Conservation (phyloP, 2,888 invertebrate species). For the Crepidodera aurea region DNA sequence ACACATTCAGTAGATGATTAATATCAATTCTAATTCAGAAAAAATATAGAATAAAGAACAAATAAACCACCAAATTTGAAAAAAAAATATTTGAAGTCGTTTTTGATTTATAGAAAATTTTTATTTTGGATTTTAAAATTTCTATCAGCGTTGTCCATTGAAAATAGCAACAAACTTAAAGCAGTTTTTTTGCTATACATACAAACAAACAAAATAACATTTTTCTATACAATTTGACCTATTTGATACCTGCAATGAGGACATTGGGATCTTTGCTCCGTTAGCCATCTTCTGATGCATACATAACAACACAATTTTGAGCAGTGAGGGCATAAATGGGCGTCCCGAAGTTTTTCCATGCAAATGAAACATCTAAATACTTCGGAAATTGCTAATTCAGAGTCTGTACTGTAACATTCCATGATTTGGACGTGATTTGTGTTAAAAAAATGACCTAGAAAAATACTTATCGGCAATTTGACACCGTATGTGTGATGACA, state of each 20-base stretch:
- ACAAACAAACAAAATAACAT: too few relatives aligned
- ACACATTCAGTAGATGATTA: too few relatives aligned
- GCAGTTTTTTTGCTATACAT: too few relatives aligned
- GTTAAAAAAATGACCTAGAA: conserved; percentile 24
- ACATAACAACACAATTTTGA: conserved; percentile 93
- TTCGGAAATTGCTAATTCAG: conserved; percentile 77
- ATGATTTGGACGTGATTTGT: conserved; percentile 43
- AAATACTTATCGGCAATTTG: conserved; percentile 31
- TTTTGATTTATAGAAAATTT: too few relatives aligned
- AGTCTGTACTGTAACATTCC: conserved; percentile 54
- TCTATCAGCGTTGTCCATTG: too few relatives aligned
- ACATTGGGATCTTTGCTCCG: conserved; percentile 91
- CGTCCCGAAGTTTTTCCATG: conserved; percentile 94
- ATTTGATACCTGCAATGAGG: conserved; percentile 85
- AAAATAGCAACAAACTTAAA: too few relatives aligned
- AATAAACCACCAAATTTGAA: too few relatives aligned
- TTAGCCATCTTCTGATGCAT: conserved; percentile 91
- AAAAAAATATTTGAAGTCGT: too few relatives aligned
- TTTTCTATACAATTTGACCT: too few relatives aligned
- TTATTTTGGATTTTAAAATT: too few relatives aligned
- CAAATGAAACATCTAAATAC: conserved; percentile 96
- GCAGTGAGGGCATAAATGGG: conserved; percentile 93
- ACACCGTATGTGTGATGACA: conserved; percentile 24
- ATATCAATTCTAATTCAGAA: too few relatives aligned
- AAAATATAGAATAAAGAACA: too few relatives aligned